phyloP scores from a whole-genome alignment of 37 sponge, comb jelly and placozoan species.

The Agelas oroides region DNA sequence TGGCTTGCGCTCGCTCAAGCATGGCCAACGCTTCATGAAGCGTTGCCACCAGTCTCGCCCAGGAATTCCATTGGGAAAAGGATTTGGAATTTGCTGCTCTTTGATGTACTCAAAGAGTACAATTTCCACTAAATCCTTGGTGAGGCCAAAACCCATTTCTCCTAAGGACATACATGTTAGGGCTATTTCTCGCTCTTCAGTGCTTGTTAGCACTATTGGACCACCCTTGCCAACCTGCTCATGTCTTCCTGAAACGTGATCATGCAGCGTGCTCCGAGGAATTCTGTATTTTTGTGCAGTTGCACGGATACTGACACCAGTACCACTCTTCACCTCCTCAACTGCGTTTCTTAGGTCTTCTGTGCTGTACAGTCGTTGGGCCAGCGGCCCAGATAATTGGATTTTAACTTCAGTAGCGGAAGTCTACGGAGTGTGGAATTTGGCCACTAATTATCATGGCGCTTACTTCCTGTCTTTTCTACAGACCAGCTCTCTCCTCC shows the following conservation, averaged over 20 bases:
- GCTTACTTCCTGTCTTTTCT: no score
- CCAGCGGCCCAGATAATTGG: no score
- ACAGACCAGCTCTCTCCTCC: no score
- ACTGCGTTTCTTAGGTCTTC: background rate
- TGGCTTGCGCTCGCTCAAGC: slow-evolving; percentile 22
- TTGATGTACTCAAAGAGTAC: slow-evolving; percentile 17
- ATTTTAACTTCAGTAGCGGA: no score
- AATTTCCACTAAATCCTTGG: background rate
- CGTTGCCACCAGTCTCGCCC: slow-evolving; percentile 35
- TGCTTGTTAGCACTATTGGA: no score
- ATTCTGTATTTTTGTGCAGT: slow-evolving; percentile 4
- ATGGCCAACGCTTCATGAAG: slow-evolving; percentile 28
- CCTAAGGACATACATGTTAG: background rate
- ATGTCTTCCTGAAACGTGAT: background rate
- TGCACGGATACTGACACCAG: background rate
- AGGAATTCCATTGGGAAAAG: slow-evolving; percentile 6
- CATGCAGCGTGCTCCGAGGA: slow-evolving; percentile 4
- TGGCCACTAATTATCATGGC: no score
- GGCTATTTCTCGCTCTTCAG: slow-evolving; percentile 63
- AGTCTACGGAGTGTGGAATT: no score
- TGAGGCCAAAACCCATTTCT: slow-evolving; percentile 12
- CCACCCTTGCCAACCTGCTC: no score
- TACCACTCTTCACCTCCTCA: background rate
- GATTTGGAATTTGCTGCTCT: slow-evolving; percentile 1
- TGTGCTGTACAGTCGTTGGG: no score